A percentile compares a stretch with the other conserved stretches of the same genome.
phyloP scores from a whole-genome alignment of 2,888 invertebrate genomes.

The Polyploca ridens region DNA sequence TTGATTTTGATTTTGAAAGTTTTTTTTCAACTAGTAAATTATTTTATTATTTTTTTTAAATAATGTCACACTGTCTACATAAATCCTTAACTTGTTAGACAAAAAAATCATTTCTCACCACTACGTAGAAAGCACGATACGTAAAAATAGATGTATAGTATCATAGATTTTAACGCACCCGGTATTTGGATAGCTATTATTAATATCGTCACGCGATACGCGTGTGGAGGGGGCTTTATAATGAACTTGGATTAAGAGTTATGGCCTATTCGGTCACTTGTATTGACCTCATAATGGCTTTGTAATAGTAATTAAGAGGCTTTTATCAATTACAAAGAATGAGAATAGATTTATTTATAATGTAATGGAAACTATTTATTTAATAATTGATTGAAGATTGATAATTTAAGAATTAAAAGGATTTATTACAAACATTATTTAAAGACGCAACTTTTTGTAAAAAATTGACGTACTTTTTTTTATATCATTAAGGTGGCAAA shows the following conservation, averaged over 20 bases:
- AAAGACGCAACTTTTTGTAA: too few species aligned
- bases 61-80: background rate
- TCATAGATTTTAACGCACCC: constrained; percentile 37
- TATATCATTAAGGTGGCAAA: too few species aligned
- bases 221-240: constrained; percentile 29
- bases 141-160: constrained; percentile 30
- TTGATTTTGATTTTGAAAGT: too few species aligned
- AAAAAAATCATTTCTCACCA: constrained; percentile 4
- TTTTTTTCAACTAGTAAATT: too few species aligned
- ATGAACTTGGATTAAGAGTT: constrained; percentile 32
- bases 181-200: constrained; percentile 35
- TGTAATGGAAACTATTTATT: too few species aligned
- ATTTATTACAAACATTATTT: too few species aligned
- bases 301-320: constrained; percentile 9
- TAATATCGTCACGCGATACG: constrained; percentile 32
- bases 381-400: too few species aligned
- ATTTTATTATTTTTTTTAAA: too few species aligned
- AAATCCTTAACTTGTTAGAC: constrained; percentile 10
- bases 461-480: too few species aligned
- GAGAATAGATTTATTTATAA: background rate
- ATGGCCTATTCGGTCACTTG: constrained; percentile 13
- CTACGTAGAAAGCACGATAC: constrained; percentile 12
- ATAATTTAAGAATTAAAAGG: too few species aligned
- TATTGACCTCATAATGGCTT: constrained; percentile 7
- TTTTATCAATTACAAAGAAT: background rate